Percentiles rank a stretch among this genome's conserved stretches.
These are phyloP conservation scores for Volucella bombylans DNA, from an alignment of 2,888 invertebrate genomes.

Conservation along the genomic window DNA sequence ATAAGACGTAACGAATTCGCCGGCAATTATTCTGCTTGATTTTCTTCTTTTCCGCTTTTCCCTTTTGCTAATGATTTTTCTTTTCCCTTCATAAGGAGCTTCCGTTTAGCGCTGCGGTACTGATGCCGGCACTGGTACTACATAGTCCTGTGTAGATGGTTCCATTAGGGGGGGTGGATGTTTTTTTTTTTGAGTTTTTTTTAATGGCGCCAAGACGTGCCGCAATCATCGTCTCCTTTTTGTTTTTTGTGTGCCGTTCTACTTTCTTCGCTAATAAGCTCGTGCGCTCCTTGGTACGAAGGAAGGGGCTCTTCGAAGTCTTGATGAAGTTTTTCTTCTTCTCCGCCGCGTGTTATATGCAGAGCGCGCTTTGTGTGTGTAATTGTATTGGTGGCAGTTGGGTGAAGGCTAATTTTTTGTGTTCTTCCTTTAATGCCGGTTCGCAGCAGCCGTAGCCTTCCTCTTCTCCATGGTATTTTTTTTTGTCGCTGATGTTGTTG, in stretches of 20 bases:
- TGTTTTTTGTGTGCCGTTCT: slow-evolving; percentile 58
- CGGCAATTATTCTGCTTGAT: slow-evolving; percentile 65
- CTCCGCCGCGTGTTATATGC: slow-evolving; percentile 8
- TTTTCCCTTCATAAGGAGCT: slow-evolving; percentile 34
- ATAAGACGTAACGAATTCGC: slow-evolving; percentile 18
- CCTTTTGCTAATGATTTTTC: slow-evolving; percentile 64
- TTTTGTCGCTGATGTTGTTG: slow-evolving; percentile 2
- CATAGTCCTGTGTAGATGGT: slow-evolving; percentile 16
- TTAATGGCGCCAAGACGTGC: slow-evolving; percentile 68
- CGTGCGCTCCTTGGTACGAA: slow-evolving; percentile 12
- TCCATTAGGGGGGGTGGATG: slow-evolving; percentile 14
- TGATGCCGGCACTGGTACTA: too few relatives aligned
- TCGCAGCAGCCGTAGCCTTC: slow-evolving; percentile 30
- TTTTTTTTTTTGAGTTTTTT: neutral
- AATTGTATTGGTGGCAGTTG: slow-evolving; percentile 61
- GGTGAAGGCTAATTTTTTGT: slow-evolving; percentile 55
- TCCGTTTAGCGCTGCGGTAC: neutral
- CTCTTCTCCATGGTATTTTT: slow-evolving; percentile 19
- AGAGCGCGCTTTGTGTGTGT: slow-evolving; percentile 39
- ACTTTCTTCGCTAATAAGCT: slow-evolving; percentile 67
- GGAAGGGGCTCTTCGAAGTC: slow-evolving; percentile 10
- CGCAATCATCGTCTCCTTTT: slow-evolving; percentile 65
- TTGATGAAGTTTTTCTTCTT: slow-evolving; percentile 64
- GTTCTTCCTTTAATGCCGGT: slow-evolving; percentile 33
- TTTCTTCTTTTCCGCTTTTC: slow-evolving; percentile 57